Evolutionary conservation across 2,888 invertebrate genomes (phyloP), one percentile per base, ranked within the genome.

Genomic region (Scaptomyza flava): DNA sequence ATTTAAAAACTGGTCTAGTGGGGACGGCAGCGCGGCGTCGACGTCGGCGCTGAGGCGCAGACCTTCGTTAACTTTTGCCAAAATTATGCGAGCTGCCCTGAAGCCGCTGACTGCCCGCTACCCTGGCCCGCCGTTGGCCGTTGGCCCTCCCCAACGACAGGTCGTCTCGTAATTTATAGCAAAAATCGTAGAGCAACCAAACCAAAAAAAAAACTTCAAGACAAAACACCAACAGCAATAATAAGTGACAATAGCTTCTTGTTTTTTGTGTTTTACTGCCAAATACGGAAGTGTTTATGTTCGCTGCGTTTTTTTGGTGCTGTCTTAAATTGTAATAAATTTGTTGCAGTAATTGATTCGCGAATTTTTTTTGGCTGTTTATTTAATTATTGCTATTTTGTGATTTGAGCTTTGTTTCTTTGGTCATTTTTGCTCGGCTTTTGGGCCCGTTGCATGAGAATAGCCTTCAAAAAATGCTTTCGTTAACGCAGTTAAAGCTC

Each of bases 1-100:
- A 89, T 89, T 89, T 86, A 79, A 85, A 86, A 84, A 89, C 89
- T 89, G 87, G 89, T 84, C 89, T 89, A 88, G 83, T 72, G 83
- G 83, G 85, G 72, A 63, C 65, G 20, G 20, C 7, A 6, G 31
- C 45, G 43, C 65, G 20, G 20, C 7, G 3, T 17, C 45, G 43
- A 52, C 30, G 58, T 36, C 57, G 36, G 59, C 66, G 64, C 72
- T n/a, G n/a, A 6, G 2, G 38, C 30, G 33, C 41, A 73, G 84
- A 84, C 85, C 89, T 89, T 89, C 81, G 87, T 80, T 79, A 81
- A 79, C 77, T 85, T 41, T 87, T 89, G 89, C 89, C 81, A 90
- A 89, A 90, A 90, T 89, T 89, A 89, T 89, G 87, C 89, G 85
- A 64, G 64, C 53, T 72, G 82, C 81, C 88, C 88, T 79, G 72